These are phyloP conservation scores for Busseola fusca DNA, from an alignment of 2,888 invertebrate species.

Conservation along the genomic window DNA sequence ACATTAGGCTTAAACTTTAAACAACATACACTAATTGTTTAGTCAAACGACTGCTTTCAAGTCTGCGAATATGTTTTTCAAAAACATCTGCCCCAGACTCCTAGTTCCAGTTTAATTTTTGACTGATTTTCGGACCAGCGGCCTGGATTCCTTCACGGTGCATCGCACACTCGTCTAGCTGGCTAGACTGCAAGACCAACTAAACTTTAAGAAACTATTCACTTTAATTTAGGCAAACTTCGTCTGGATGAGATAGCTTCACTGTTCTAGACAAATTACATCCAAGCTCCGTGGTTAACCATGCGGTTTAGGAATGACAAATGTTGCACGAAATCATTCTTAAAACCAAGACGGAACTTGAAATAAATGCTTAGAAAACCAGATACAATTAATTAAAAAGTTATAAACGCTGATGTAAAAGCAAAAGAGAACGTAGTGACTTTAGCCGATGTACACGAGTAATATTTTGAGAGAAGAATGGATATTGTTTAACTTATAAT, in stretches of 20 bases:
- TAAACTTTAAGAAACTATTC: constrained; percentile 53
- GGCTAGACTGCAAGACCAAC: constrained; percentile 38
- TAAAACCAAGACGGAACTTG: not conserved
- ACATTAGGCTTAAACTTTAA: constrained; percentile 39
- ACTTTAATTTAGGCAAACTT: constrained; percentile 48
- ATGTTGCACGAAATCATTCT: constrained; percentile 4
- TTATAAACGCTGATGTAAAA: constrained; percentile 23
- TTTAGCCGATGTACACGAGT: not conserved
- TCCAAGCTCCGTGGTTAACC: not conserved
- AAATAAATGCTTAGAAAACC: constrained; percentile 7
- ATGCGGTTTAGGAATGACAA: constrained; percentile 3
- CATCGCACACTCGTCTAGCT: constrained; percentile 31
- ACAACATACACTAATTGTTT: constrained; percentile 41
- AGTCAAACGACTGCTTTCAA: constrained; percentile 33
- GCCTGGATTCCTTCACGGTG: constrained; percentile 32
- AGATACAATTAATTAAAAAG: constrained; percentile 11
- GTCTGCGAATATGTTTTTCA: constrained; percentile 13
- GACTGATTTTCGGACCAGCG: constrained; percentile 26
- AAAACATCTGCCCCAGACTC: constrained; percentile 29
- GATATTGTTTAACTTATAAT: constrained; percentile 37
- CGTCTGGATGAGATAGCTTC: constrained; percentile 28
- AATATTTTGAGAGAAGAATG: constrained; percentile 21
- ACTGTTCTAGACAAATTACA: constrained; percentile 30
- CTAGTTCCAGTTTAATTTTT: constrained; percentile 27
- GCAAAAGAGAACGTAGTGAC: constrained; percentile 12